Evolutionary conservation across 1,140 invertebrate species (phyloP).

Genomic region (Mycetomoellerius zeteki): DNA sequence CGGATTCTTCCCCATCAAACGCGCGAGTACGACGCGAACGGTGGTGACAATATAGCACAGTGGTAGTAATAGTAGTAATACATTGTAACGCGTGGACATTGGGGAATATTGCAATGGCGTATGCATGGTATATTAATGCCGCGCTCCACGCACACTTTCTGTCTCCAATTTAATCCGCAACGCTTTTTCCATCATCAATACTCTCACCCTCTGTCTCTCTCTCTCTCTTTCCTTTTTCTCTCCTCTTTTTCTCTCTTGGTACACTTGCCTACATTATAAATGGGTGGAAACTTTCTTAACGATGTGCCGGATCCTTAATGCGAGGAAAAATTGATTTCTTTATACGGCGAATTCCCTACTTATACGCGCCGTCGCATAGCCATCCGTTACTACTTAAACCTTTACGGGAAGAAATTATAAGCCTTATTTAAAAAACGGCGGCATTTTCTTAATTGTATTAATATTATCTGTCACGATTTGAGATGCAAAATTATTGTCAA

Average conservation of each 20-base stretch:
- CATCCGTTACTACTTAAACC: not conserved
- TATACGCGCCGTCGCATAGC: not conserved
- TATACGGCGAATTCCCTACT: constrained; percentile 10
- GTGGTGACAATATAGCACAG: not conserved
- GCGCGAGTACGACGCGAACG: not conserved
- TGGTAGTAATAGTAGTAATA: constrained; percentile 26
- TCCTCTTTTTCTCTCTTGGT: not conserved
- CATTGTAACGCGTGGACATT: constrained; percentile 15
- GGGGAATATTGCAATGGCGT: constrained; percentile 34
- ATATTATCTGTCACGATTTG: not conserved
- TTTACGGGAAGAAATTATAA: not conserved
- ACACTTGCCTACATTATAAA: constrained; percentile 8
- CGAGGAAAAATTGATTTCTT: constrained; percentile 39
- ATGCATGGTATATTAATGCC: constrained; percentile 33
- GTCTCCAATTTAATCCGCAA: constrained; percentile 25
- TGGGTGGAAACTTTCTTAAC: constrained; percentile 1
- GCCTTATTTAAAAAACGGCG: no score
- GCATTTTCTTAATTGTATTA: not conserved
- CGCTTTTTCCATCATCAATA: not conserved
- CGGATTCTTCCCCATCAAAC: constrained; percentile 41
- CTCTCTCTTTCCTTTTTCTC: not conserved
- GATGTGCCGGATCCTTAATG: constrained; percentile 2
- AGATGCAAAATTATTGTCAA: no score
- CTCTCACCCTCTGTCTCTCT: not conserved
- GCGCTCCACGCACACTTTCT: constrained; percentile 1